A percentile compares a stretch with the other conserved stretches of the same genome.
These are phyloP conservation scores for Agrochola lychnidis DNA, from an alignment of 2,888 invertebrate species.

Conservation along the genomic window DNA sequence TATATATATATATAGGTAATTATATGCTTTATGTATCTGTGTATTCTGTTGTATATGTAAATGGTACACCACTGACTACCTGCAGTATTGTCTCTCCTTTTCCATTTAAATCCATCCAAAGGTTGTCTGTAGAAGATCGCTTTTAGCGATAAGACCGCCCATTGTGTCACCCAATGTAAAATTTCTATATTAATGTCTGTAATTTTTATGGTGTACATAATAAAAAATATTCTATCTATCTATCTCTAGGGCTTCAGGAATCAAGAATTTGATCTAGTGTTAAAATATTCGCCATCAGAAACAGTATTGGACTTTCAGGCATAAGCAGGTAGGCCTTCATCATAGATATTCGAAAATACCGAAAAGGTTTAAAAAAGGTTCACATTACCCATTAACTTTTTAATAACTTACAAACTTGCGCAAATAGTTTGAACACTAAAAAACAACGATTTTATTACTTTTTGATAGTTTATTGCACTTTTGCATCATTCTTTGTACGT, in stretches of 20 bases:
- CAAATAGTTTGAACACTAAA: slow-evolving; percentile 42
- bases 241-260: background rate
- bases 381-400: slow-evolving; percentile 24
- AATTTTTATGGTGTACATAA: too few species aligned
- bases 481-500: slow-evolving; percentile 61
- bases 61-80: too few species aligned
- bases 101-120: too few species aligned
- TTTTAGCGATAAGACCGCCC: too few species aligned
- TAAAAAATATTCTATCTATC: too few species aligned
- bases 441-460: slow-evolving; percentile 33
- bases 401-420: slow-evolving; percentile 42
- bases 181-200: too few species aligned
- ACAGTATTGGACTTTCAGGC: background rate
- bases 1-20: too few species aligned
- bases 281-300: background rate
- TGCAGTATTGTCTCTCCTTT: too few species aligned
- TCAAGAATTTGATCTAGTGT: background rate
- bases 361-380: slow-evolving; percentile 20
- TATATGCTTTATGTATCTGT: too few species aligned
- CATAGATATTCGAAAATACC: slow-evolving; percentile 10
- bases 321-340: background rate
- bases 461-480: slow-evolving; percentile 43
- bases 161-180: too few species aligned
- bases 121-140: too few species aligned
- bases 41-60: too few species aligned